A percentile compares a stretch with the other conserved stretches of the same genome.
phyloP scores from a whole-genome alignment of 1,140 invertebrate genomes.

The Acromyrmex echinatior region DNA sequence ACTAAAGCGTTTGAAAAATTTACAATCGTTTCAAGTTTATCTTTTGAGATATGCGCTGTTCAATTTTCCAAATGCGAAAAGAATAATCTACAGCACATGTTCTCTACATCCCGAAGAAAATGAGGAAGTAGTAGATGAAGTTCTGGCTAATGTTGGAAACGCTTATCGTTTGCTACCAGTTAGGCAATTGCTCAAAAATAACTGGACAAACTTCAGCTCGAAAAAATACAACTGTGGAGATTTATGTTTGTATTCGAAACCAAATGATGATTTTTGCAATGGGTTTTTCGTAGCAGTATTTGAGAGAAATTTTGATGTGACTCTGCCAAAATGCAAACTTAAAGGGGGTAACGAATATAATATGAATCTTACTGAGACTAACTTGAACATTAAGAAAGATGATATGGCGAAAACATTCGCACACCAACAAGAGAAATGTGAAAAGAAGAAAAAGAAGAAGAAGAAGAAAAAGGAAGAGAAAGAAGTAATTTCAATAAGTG shows the following conservation, averaged over 20 bases:
- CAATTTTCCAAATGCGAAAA: slow-evolving; percentile 93
- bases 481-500: not conserved
- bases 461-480: not conserved
- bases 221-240: slow-evolving; percentile 89
- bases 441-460: not conserved
- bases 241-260: slow-evolving; percentile 92
- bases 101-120: slow-evolving; percentile 97
- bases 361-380: not conserved
- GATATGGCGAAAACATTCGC: not conserved
- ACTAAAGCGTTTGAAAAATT: slow-evolving; percentile 88
- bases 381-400: not conserved
- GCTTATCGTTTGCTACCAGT: slow-evolving; percentile 89
- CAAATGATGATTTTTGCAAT: slow-evolving; percentile 93
- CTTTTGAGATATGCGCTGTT: slow-evolving; percentile 95
- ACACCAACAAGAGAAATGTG: slow-evolving; percentile 15
- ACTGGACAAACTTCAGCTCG: slow-evolving; percentile 91
- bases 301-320: slow-evolving; percentile 87
- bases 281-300: slow-evolving; percentile 98
- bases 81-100: slow-evolving; percentile 98
- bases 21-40: slow-evolving; percentile 94
- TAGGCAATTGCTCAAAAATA: slow-evolving; percentile 87
- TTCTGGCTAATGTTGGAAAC: slow-evolving; percentile 86
- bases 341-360: slow-evolving; percentile 24
- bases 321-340: slow-evolving; percentile 68
- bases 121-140: slow-evolving; percentile 94